Evolutionary conservation across 2,888 invertebrate species (phyloP).

Genomic region (Drosophila borealis): DNA sequence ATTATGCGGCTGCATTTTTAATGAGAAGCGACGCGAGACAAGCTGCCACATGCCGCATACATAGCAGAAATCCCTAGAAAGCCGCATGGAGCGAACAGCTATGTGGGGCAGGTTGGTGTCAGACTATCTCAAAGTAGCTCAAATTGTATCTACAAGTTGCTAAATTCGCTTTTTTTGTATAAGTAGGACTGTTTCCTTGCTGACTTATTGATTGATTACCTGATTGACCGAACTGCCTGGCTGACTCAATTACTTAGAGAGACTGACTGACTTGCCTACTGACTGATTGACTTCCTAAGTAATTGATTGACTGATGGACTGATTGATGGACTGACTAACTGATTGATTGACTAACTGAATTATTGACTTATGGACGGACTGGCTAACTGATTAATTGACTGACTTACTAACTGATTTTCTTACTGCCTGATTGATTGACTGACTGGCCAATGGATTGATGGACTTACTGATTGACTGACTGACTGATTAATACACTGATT

Average conservation of each 20-base stretch:
- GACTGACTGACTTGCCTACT: neutral
- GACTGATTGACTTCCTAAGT: neutral
- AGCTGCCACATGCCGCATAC: constrained; percentile 17
- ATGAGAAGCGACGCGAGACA: constrained; percentile 30
- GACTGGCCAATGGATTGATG: no score
- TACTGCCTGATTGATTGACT: neutral
- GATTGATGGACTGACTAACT: neutral
- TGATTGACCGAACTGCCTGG: no score
- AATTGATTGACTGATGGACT: neutral
- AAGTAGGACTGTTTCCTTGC: neutral
- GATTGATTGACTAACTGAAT: neutral
- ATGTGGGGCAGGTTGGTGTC: constrained; percentile 30
- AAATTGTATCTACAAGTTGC: constrained; percentile 1
- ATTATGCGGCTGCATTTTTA: constrained; percentile 39
- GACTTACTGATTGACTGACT: no score
- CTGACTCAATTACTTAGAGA: neutral
- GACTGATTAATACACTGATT: no score
- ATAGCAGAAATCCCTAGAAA: constrained; percentile 23
- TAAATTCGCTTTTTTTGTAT: constrained; percentile 3
- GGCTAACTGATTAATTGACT: neutral
- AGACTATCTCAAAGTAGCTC: constrained; percentile 3
- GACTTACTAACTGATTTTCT: no score
- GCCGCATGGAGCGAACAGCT: constrained; percentile 6
- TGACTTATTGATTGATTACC: neutral
- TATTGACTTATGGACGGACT: neutral